Percentiles rank a stretch among this genome's conserved stretches.
Evolutionary conservation across 1,140 invertebrate genomes (phyloP).

Genomic region (Augochlora pura): DNA sequence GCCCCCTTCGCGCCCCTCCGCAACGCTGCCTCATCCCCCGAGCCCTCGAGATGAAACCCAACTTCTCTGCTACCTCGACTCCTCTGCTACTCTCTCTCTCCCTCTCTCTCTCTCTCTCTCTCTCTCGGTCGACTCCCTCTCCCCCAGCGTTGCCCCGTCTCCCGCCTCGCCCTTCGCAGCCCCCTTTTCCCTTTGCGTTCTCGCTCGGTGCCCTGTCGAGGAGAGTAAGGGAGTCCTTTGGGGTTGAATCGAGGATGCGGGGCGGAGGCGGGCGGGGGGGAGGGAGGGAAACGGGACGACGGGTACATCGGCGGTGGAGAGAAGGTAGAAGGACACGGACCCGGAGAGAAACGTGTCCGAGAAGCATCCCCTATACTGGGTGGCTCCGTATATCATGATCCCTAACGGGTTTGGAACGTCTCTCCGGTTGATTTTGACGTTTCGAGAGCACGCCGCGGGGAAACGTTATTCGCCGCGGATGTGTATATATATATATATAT

Average conservation of each 20-base stretch:
- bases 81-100: no score
- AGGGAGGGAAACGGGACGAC: slow-evolving; percentile 27
- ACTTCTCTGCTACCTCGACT: slow-evolving; percentile 69
- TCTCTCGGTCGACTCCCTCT: slow-evolving; percentile 22
- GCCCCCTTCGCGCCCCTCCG: not conserved
- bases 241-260: slow-evolving; percentile 69
- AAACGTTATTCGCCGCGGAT: no score
- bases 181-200: not conserved
- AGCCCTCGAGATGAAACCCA: slow-evolving; percentile 77
- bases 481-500: no score
- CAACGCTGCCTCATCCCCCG: slow-evolving; percentile 48
- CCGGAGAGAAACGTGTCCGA: slow-evolving; percentile 76
- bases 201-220: slow-evolving; percentile 60
- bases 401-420: not conserved
- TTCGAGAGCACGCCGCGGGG: no score
- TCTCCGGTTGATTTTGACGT: slow-evolving; percentile 11
- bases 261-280: slow-evolving; percentile 44
- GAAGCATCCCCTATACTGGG: slow-evolving; percentile 65
- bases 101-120: no score
- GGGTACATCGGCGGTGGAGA: slow-evolving; percentile 58
- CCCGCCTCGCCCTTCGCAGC: slow-evolving; percentile 31
- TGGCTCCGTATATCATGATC: slow-evolving; percentile 31
- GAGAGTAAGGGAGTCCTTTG: slow-evolving; percentile 72
- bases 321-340: slow-evolving; percentile 73
- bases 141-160: not conserved